phyloP scores from a whole-genome alignment of 2,797 vertebrate species.

The Eupleurogrammus muticus region DNA sequence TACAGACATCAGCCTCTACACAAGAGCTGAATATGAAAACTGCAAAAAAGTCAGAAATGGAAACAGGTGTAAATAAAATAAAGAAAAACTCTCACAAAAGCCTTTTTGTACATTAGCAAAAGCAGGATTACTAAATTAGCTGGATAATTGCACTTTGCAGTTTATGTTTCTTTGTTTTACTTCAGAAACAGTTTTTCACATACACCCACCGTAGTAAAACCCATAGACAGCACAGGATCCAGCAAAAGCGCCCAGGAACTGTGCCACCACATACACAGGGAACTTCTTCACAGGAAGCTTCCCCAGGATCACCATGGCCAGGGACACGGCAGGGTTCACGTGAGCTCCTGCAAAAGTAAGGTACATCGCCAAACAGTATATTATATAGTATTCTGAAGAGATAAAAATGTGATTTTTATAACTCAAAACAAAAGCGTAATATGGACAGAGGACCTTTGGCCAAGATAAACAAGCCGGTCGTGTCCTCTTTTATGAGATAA shows the following conservation, averaged over 20 bases:
- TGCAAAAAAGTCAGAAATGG: neutral
- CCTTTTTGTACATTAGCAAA: neutral
- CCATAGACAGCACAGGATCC: slow-evolving; percentile 92
- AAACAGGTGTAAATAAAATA: neutral
- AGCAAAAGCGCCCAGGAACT: slow-evolving; percentile 92
- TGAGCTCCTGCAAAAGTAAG: slow-evolving; percentile 88
- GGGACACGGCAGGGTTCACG: slow-evolving; percentile 95
- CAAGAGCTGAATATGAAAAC: neutral
- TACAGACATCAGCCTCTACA: neutral
- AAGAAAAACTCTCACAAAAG: neutral
- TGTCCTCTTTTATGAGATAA: neutral
- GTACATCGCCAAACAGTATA: neutral
- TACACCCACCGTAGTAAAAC: slow-evolving; percentile 90
- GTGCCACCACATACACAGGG: slow-evolving; percentile 91
- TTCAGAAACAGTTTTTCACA: slow-evolving; percentile 1
- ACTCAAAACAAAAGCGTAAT: neutral
- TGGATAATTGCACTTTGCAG: neutral
- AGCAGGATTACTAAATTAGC: slow-evolving; percentile 1
- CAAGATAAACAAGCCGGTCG: slow-evolving; percentile 2
- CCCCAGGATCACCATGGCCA: slow-evolving; percentile 93
- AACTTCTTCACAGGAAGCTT: slow-evolving; percentile 91
- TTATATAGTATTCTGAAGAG: neutral
- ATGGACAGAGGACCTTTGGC: neutral
- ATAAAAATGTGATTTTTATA: neutral
- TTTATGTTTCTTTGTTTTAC: neutral